Evolutionary conservation across 2,888 invertebrate genomes (phyloP), one percentile per base, ranked within the genome.

Genomic region (Elmis aenea): DNA sequence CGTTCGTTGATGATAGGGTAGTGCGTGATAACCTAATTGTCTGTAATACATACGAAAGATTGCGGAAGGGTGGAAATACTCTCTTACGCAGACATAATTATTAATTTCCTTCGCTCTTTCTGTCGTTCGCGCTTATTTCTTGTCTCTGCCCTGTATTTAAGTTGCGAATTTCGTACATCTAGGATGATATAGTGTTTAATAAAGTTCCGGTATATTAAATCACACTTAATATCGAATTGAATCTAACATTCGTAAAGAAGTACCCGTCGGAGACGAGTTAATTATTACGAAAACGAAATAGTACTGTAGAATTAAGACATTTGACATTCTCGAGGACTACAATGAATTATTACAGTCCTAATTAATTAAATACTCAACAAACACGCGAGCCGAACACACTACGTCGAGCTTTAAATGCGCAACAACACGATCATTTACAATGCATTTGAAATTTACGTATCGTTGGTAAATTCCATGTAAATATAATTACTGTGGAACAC

Each of bases 291-390:
- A 50, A 58, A 59, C 57, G 55, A 55, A 54, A 57, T 52, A 53
- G 52, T 50, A 52, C 48, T 51, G 50, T 48, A 50, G 55, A 59
- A 61, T 59, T 59, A 62, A 61, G 62, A 59, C 59, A 55, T 59
- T 62, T 59, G 58, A 60, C 61, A 59, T 59, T 52, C 51, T 53
- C 52, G 55, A 58, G 58, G 45, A 38, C 38, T 38, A 38, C 42
- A 36, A 35, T 42, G 42, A 45, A 55, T 57, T 58, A 57, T 56
- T 59, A 54, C 58, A 42, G 51, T 51, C 55, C 53, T 56, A 55
- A 58, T 55, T 57, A 56, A 57, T 57, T 57, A 54, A 54, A 52
- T 54, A 57, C 48, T 51, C 48, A 42, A 48, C 51, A 48, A 54
- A 55, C 57, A 58, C 56, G 56, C 55, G 48, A 58, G 47, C 51